Evolutionary conservation across 2,888 invertebrate genomes (phyloP), one percentile per base, ranked within the genome.

Genomic region (Syritta pipiens): DNA sequence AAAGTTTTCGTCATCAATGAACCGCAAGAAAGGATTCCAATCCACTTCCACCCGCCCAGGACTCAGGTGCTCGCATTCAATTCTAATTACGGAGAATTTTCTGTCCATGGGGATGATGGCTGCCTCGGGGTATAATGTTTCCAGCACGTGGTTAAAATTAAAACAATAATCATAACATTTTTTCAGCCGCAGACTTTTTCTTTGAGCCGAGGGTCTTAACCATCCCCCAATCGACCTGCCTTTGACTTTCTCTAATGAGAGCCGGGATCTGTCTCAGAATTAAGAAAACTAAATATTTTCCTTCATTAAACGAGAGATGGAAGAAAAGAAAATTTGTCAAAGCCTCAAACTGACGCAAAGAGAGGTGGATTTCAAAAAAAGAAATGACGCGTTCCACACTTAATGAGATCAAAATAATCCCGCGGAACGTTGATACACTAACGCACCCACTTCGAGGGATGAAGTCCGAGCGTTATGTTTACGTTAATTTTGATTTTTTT

Each of bases 321-420:
- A 24, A n/a, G 17, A 17, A 20, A 20, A 59, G 51, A 49, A 67
- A 75, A 62, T 20, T 20, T 63, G 71, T 71, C 77, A 76, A 76
- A 71, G 65, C 63, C 51, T 59, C 63, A 69, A 59, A 63, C 63
- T 76, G 76, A 76, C 46, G 46, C 22, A 12, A 53, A 60, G 9
- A 17, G 49, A 40, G 37, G 46, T 19, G 9, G 14, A 7, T 12
- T 3, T 40, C 9, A 28, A 6, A 32, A 6, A 35, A 46, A 59
- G 53, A 51, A 77, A 60, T 53, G 10, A 55, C 59, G 37, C 62
- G 14, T 68, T 63, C 62, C 62, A 49, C 68, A 74, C 62, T 69
- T 81, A 81, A 81, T 81, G 81, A 74, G 74, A 81, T 81, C 81
- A 81, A 69, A 81, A 81, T 74, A 81, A 81, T 74, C 74, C 68